Base-by-base conservation (phyloP, 2,113 vertebrate genomes). In the Nesospiza acunhae region DNA sequence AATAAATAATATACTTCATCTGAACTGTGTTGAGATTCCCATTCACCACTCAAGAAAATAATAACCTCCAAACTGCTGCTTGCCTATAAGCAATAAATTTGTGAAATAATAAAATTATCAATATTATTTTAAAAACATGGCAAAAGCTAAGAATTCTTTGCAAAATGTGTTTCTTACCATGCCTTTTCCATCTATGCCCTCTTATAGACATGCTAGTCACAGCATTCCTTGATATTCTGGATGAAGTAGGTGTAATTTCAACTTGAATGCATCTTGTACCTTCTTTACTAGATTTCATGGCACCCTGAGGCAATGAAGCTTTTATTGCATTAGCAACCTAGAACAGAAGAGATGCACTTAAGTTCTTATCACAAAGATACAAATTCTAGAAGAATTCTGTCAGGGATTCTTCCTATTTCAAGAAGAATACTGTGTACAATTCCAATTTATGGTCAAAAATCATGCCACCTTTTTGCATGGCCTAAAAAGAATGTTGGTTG, bases 321-420 rank as follows among this genome's bases (percentile, higher is more conserved):
- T 99, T 99, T 97, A 99, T 99, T 98, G 99, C 99, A 90, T 99
- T 99, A 80, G 99, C 99, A 97, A 99, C 98, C 99, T 99, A 96
- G 78, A 76, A 85, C 1, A 89, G 28, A 62, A 94, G 94, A 95
- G n/a, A 94, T 35, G 42, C 13, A 58, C 24, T 67, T 82, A 89
- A 92, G 76, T 59, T 91, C 22, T 85, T 50, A 91, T 66, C 28
- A 72, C 21, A 12, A 95, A 94, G 53, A 64, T n/a, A 8, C n/a
- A 82, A 52, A 69, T 95, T 86, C 60, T 76, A 63, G 28, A 75
- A 83, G 23, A 81, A 73, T 67, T 84, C 35, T 63, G 5, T 49
- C 1, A 2, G 15, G 3, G 18, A 12, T 33, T 75, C 27, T 67
- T 60, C 74, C 15, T 68, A 30, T 42, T 60, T 47, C 26, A 77